Evolutionary conservation across 2,888 invertebrate genomes (phyloP).

Genomic region (Slavum lentiscoides): DNA sequence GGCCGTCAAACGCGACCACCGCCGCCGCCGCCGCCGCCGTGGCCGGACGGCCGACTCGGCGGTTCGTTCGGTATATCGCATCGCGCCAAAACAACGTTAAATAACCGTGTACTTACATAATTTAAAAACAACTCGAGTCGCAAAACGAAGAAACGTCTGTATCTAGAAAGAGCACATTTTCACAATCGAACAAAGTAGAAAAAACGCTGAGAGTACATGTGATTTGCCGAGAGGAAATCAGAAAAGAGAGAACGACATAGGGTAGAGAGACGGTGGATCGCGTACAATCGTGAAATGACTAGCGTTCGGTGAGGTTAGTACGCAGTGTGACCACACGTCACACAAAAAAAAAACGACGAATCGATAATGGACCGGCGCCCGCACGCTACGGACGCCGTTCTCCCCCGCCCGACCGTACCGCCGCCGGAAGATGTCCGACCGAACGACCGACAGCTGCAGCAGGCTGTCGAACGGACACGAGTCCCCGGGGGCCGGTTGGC

Average conservation of each 20-base stretch:
- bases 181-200: conserved; percentile 27
- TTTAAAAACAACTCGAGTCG: conserved; percentile 27
- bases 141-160: conserved; percentile 45
- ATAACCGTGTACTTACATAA: conserved; percentile 42
- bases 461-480: not conserved
- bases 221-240: conserved; percentile 51
- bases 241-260: conserved; percentile 43
- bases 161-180: conserved; percentile 42
- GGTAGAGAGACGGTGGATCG: conserved; percentile 31
- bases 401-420: too few species aligned
- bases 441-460: too few species aligned
- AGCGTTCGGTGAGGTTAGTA: conserved; percentile 47
- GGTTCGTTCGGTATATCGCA: not conserved
- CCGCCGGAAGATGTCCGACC: too few species aligned
- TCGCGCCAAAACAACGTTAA: conserved; percentile 49
- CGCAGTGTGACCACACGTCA: conserved; percentile 36
- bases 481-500: not conserved
- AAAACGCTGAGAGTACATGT: conserved; percentile 49
- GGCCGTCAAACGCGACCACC: conserved; percentile 6
- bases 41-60: not conserved
- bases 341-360: conserved; percentile 18
- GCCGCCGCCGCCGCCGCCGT: not conserved
- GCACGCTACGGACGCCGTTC: not conserved
- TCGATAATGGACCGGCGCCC: conserved; percentile 18
- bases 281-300: conserved; percentile 32